Evolutionary conservation across 2,113 vertebrate genomes (phyloP).

Genomic region (Sinocyclocheilus anshuiensis): DNA sequence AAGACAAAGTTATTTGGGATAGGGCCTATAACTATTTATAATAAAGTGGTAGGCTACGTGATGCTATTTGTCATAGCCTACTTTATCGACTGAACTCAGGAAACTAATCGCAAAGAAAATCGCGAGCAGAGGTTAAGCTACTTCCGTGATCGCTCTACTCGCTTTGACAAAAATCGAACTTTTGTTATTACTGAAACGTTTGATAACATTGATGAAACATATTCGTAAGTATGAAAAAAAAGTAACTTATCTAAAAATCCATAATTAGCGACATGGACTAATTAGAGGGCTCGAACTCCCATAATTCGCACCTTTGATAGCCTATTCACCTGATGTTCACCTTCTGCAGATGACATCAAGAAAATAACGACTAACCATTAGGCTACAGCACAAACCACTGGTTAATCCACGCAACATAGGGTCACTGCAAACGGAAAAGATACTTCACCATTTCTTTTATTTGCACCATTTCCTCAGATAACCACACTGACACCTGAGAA

Average conservation of each 20-base stretch:
- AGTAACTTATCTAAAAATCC: neutral
- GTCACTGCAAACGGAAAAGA: neutral
- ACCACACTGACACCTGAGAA: neutral
- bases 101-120: neutral
- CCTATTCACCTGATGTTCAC: neutral
- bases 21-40: neutral
- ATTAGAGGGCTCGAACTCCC: neutral
- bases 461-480: neutral
- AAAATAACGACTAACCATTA: neutral
- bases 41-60: neutral
- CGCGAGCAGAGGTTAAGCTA: neutral
- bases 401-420: neutral
- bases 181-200: neutral
- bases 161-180: neutral
- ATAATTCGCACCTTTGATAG: neutral
- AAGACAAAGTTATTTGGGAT: neutral
- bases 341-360: conserved; percentile 11
- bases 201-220: neutral
- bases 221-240: neutral
- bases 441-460: neutral
- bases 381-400: neutral
- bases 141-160: no score
- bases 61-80: neutral
- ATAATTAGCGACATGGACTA: neutral
- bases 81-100: neutral